Conservation (phyloP, 2,797 vertebrate genomes). For the Typhlichthys subterraneus region DNA sequence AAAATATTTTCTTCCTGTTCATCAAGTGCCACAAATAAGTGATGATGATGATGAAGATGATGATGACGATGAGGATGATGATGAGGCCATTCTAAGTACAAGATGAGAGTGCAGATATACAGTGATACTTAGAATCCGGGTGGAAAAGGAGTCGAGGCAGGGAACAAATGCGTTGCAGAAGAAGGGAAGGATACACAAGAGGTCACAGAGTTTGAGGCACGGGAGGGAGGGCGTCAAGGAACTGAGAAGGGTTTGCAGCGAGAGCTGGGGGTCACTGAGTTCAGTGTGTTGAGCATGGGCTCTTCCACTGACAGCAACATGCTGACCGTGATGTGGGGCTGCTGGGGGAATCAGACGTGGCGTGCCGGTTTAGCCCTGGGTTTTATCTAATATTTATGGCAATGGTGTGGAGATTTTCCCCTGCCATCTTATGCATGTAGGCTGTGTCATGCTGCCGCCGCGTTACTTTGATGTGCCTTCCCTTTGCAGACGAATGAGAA, state of each 20-base stretch:
- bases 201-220: constrained; percentile 64
- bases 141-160: constrained; percentile 17
- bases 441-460: background rate
- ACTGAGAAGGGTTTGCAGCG: constrained; percentile 59
- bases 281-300: constrained; percentile 65
- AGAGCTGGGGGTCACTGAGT: constrained; percentile 72
- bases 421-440: background rate
- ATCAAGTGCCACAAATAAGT: no score
- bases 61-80: constrained; percentile 6
- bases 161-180: constrained; percentile 38
- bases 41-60: constrained; percentile 4
- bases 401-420: background rate
- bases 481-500: constrained; percentile 27
- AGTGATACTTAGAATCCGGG: constrained; percentile 20
- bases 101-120: constrained; percentile 24
- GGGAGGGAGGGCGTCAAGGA: constrained; percentile 48
- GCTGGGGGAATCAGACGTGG: constrained; percentile 34
- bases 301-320: constrained; percentile 61
- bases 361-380: constrained; percentile 49
- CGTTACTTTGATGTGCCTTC: constrained; percentile 24
- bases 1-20: no score
- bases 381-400: background rate
- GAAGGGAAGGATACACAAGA: constrained; percentile 38
- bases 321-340: constrained; percentile 60
- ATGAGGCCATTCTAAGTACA: constrained; percentile 4